These are phyloP conservation scores for Cerastis rubricosa DNA, from an alignment of 2,888 invertebrate genomes.

Conservation along the genomic window DNA sequence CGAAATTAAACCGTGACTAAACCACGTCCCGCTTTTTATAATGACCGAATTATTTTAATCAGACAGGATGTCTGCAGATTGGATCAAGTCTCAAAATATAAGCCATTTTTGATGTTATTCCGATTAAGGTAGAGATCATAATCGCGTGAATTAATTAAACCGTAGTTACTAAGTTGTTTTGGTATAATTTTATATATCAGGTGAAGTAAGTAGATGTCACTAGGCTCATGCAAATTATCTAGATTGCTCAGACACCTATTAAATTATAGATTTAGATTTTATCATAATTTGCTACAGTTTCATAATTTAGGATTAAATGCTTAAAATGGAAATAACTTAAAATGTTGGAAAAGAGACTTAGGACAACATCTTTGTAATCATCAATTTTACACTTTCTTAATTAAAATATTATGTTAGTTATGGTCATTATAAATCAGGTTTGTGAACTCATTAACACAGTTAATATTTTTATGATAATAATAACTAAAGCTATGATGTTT, in stretches of 20 bases:
- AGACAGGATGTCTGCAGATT: slow-evolving; percentile 40
- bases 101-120: slow-evolving; percentile 44
- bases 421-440: not conserved
- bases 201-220: slow-evolving; percentile 46
- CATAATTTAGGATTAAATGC: slow-evolving; percentile 38
- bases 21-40: slow-evolving; percentile 22
- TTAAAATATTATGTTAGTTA: not conserved
- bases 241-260: slow-evolving; percentile 62
- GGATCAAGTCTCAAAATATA: slow-evolving; percentile 26
- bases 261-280: slow-evolving; percentile 62
- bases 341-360: slow-evolving; percentile 10
- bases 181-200: slow-evolving; percentile 43
- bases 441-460: slow-evolving; percentile 16
- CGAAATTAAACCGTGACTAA: slow-evolving; percentile 3
- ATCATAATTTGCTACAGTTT: slow-evolving; percentile 62
- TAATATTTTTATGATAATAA: slow-evolving; percentile 11
- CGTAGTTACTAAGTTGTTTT: slow-evolving; percentile 46
- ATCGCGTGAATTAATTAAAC: slow-evolving; percentile 50
- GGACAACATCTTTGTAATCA: slow-evolving; percentile 1
- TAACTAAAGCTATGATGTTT: not conserved
- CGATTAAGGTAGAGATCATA: slow-evolving; percentile 40
- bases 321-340: slow-evolving; percentile 30
- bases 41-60: slow-evolving; percentile 43
- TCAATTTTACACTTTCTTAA: slow-evolving; percentile 9
- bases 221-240: slow-evolving; percentile 53